A percentile compares a stretch with the other conserved stretches of the same genome.
Evolutionary conservation across 2,113 vertebrate genomes (phyloP).

Genomic region (Tiliqua scincoides): DNA sequence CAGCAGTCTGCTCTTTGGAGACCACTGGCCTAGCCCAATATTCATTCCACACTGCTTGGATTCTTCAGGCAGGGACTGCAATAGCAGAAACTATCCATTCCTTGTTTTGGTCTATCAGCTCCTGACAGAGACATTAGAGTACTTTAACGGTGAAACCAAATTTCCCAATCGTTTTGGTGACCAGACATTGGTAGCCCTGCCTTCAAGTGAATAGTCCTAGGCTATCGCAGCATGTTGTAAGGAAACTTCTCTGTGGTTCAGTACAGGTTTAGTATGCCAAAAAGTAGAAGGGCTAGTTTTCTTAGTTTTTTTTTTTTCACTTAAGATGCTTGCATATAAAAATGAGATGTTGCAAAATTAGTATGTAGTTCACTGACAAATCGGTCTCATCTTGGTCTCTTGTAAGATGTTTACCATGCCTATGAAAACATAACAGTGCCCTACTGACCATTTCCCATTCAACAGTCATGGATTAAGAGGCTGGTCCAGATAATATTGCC

Average conservation of each 20-base stretch:
- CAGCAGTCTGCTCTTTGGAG: no score
- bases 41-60: no score
- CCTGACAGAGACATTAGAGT: background rate
- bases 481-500: no score
- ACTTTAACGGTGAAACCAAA: background rate
- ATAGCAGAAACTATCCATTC: background rate
- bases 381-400: background rate
- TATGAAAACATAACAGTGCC: background rate
- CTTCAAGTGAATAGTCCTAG: background rate
- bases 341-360: background rate
- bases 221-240: background rate
- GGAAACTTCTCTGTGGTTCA: background rate
- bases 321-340: background rate
- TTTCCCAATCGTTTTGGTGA: background rate
- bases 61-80: background rate
- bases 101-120: background rate
- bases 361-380: background rate
- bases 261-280: background rate
- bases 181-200: background rate
- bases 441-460: background rate
- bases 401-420: background rate
- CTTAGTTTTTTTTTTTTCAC: background rate
- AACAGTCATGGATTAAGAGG: background rate
- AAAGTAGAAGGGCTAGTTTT: background rate
- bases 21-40: no score